Percentiles rank a stretch among this genome's conserved stretches.
phyloP scores from a whole-genome alignment of 1,140 invertebrate genomes.

The Drosophila gunungcola region DNA sequence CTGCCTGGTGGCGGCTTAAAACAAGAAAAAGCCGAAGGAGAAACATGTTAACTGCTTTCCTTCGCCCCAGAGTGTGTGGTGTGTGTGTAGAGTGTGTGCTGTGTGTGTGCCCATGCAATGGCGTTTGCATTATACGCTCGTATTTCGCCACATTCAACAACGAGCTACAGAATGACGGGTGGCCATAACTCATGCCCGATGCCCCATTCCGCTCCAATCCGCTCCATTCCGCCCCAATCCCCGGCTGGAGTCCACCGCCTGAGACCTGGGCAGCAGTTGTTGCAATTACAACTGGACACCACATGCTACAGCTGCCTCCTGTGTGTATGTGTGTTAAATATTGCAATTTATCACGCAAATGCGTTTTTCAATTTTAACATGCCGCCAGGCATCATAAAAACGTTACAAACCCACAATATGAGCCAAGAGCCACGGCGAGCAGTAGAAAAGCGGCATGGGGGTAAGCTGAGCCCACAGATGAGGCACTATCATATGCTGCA shows the following conservation, averaged over 20 bases:
- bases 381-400: slow-evolving; percentile 85
- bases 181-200: slow-evolving; percentile 78
- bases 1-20: slow-evolving; percentile 73
- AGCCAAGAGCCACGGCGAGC: slow-evolving; percentile 54
- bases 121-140: slow-evolving; percentile 83
- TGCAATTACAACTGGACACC: slow-evolving; percentile 83
- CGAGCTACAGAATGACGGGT: slow-evolving; percentile 78
- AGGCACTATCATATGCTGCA: slow-evolving; percentile 21
- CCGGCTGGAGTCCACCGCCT: slow-evolving; percentile 34
- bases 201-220: slow-evolving; percentile 37
- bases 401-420: slow-evolving; percentile 82
- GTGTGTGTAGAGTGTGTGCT: slow-evolving; percentile 28
- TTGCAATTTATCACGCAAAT: slow-evolving; percentile 85
- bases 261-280: slow-evolving; percentile 68
- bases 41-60: slow-evolving; percentile 81
- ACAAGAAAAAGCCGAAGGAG: slow-evolving; percentile 79
- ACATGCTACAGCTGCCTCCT: slow-evolving; percentile 79
- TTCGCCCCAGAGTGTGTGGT: slow-evolving; percentile 37
- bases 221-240: slow-evolving; percentile 21
- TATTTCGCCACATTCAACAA: slow-evolving; percentile 83
- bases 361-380: slow-evolving; percentile 85
- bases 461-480: slow-evolving; percentile 43
- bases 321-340: slow-evolving; percentile 82
- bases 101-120: slow-evolving; percentile 71
- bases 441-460: slow-evolving; percentile 40